These are phyloP conservation scores for zebrafish (Danio rerio) DNA, from an alignment of 2,113 vertebrate genomes.

Conservation along the genomic window GRCz12tu NC_133185.1:21910501-21911000, in stretches of 20 bases:
- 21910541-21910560: conserved; percentile 74
- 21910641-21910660: conserved; percentile 57
- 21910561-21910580: conserved; percentile 83
- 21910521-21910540: conserved; percentile 75
- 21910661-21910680: conserved; percentile 71
- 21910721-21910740: conserved; percentile 68
- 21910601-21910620: conserved; percentile 59
- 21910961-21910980: conserved; percentile 77
- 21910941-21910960: conserved; percentile 59
- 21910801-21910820: conserved; percentile 85
- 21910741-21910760: conserved; percentile 66
- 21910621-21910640: neutral
- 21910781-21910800: conserved; percentile 71
- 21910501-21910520: conserved; percentile 75
- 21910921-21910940: conserved; percentile 66
- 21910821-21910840: conserved; percentile 95
- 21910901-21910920: conserved; percentile 84
- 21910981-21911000: conserved; percentile 87
- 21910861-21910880: conserved; percentile 89
- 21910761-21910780: conserved; percentile 77
- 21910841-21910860: conserved; percentile 92
- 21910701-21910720: conserved; percentile 78
- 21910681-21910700: conserved; percentile 74
- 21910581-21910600: conserved; percentile 68
- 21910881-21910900: conserved; percentile 79